A percentile compares a stretch with the other conserved stretches of the same genome.
Evolutionary conservation across 2,888 invertebrate genomes (phyloP).

Genomic region (Uloborus plumipes): DNA sequence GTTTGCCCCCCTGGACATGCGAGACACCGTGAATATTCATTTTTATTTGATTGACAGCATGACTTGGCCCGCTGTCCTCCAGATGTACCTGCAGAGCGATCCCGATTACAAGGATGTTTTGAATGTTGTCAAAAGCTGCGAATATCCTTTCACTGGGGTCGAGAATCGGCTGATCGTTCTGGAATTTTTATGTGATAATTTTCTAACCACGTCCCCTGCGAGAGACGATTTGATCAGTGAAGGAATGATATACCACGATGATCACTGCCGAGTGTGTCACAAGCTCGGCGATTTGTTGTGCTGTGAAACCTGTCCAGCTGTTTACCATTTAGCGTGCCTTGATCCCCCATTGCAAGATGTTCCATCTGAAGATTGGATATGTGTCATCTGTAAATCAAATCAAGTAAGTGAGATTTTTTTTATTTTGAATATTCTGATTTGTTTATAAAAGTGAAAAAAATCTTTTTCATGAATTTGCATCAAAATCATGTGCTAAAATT

Average conservation of each 20-base stretch:
- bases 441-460: too few species aligned
- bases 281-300: conserved; percentile 93
- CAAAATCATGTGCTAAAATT: neutral
- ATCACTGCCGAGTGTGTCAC: conserved; percentile 79
- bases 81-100: conserved; percentile 93
- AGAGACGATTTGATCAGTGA: conserved; percentile 94
- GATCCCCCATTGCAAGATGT: conserved; percentile 94
- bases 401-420: conserved; percentile 74
- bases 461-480: too few species aligned
- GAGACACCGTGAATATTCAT: conserved; percentile 95
- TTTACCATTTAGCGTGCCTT: conserved; percentile 96
- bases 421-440: too few species aligned
- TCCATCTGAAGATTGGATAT: conserved; percentile 98
- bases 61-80: conserved; percentile 95
- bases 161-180: conserved; percentile 85
- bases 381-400: conserved; percentile 92
- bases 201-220: conserved; percentile 91
- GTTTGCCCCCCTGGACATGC: conserved; percentile 96
- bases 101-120: conserved; percentile 70
- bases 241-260: conserved; percentile 75
- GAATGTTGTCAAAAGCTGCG: conserved; percentile 71
- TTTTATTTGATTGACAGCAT: conserved; percentile 93
- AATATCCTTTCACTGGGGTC: conserved; percentile 88
- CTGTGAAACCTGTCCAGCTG: conserved; percentile 98
- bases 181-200: conserved; percentile 93